These are phyloP conservation scores for Carlito syrichta DNA, from an alignment of 2,113 vertebrate species.

Conservation along the genomic window DNA sequence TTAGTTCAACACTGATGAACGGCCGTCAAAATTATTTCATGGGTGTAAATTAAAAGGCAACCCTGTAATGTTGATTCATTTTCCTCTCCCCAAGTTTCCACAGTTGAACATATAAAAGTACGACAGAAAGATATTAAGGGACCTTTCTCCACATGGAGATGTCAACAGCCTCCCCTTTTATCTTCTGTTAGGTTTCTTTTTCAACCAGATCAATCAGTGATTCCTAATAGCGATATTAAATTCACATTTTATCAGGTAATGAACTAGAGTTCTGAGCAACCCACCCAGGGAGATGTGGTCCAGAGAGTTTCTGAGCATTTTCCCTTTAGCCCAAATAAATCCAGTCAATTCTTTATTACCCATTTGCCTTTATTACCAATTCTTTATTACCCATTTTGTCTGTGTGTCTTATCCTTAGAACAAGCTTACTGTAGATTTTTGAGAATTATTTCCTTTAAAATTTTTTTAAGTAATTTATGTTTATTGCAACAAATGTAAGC, in stretches of 20 bases:
- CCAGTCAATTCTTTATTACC: neutral
- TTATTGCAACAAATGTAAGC: neutral
- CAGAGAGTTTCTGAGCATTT: neutral
- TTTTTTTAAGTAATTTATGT: neutral
- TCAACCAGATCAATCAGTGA: slow-evolving; percentile 3
- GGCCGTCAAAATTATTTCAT: slow-evolving; percentile 63
- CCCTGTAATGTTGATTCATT: slow-evolving; percentile 39
- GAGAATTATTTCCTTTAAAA: neutral
- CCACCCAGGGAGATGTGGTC: slow-evolving; percentile 21
- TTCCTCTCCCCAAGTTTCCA: slow-evolving; percentile 49
- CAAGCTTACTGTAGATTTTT: neutral
- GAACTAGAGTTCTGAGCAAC: slow-evolving; percentile 12
- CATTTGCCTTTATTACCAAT: neutral
- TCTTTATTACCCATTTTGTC: neutral
- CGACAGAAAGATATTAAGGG: neutral
- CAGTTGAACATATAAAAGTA: neutral
- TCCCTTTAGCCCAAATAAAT: neutral
- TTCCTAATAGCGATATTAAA: slow-evolving; percentile 51
- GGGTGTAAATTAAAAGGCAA: slow-evolving; percentile 68
- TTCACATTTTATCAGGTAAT: slow-evolving; percentile 49
- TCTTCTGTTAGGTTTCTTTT: neutral
- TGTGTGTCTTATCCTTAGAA: neutral
- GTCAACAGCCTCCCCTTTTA: slow-evolving; percentile 40
- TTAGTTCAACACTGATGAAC: slow-evolving; percentile 58
- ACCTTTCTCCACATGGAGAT: neutral